These are phyloP conservation scores for Dryas iulia DNA, from an alignment of 1,140 invertebrate genomes.

Conservation along the genomic window DNA sequence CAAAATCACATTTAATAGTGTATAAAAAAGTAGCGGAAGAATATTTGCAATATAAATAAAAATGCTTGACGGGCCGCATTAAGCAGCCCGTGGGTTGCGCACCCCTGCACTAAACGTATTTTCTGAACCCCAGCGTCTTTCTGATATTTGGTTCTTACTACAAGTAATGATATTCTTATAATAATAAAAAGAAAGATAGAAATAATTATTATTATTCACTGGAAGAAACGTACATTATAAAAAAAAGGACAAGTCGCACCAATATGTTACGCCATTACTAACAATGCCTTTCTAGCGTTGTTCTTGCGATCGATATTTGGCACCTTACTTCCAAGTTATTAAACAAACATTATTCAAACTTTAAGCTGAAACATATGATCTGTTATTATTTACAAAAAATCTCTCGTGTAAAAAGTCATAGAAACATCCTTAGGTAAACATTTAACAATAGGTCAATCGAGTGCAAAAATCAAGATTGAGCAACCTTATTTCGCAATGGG, in stretches of 20 bases:
- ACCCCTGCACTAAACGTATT: neutral
- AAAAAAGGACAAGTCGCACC: neutral
- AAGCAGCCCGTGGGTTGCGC: too few relatives aligned
- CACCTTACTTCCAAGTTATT: neutral
- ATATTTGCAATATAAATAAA: too few relatives aligned
- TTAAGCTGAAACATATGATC: neutral
- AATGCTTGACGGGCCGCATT: too few relatives aligned
- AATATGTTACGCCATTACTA: neutral
- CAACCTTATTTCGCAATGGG: too few relatives aligned
- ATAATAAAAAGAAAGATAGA: neutral
- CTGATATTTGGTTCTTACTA: conserved; percentile 19
- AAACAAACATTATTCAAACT: neutral
- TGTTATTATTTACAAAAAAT: neutral
- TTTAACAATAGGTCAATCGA: neutral
- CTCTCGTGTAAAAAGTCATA: neutral
- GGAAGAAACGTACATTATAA: neutral
- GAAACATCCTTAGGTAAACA: neutral
- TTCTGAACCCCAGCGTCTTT: conserved; percentile 8
- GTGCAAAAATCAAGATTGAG: neutral
- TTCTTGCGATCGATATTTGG: neutral
- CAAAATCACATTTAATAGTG: too few relatives aligned
- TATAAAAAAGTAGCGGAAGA: too few relatives aligned
- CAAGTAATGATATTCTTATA: neutral
- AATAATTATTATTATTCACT: neutral
- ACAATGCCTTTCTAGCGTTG: neutral